Conservation (phyloP, 2,797 vertebrate genomes). For the Anolis apletophallus region DNA sequence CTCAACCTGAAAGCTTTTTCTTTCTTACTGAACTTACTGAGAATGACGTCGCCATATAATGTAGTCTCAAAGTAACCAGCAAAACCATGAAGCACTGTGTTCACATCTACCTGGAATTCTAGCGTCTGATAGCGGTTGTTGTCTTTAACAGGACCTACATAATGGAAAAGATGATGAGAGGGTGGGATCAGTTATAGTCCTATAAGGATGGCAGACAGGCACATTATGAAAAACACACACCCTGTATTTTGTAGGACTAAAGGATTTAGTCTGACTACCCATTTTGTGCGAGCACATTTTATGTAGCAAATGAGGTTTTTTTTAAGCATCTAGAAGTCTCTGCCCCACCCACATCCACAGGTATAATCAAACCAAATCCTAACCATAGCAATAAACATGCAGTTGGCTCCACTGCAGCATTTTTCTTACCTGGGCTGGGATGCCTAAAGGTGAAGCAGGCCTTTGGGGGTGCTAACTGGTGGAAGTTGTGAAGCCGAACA, state of each 20-base stretch:
- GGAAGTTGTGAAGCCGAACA: conserved; percentile 93
- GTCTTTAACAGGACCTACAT: conserved; percentile 84
- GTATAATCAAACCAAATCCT: too few relatives aligned
- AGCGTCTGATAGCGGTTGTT: conserved; percentile 92
- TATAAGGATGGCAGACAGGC: background rate
- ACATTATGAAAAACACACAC: background rate
- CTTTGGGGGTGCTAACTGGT: conserved; percentile 89
- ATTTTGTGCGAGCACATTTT: background rate
- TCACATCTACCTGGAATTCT: conserved; percentile 85
- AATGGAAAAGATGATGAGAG: conserved; percentile 1
- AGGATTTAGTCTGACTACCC: too few relatives aligned
- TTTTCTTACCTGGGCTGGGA: conserved; percentile 79
- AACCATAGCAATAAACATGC: rapidly evolving
- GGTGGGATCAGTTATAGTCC: background rate
- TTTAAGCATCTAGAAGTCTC: background rate
- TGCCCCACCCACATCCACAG: background rate
- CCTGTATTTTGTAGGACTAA: background rate
- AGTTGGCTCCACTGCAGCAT: background rate
- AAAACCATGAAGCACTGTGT: conserved; percentile 92
- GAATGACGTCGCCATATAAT: conserved; percentile 89
- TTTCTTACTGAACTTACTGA: conserved; percentile 81
- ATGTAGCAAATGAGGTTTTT: background rate
- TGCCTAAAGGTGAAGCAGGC: conserved; percentile 91
- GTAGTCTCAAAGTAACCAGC: conserved; percentile 93
- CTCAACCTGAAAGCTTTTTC: background rate